These are phyloP conservation scores for Spodoptera frugiperda DNA, from an alignment of 1,140 invertebrate species.

Conservation along the genomic window DNA sequence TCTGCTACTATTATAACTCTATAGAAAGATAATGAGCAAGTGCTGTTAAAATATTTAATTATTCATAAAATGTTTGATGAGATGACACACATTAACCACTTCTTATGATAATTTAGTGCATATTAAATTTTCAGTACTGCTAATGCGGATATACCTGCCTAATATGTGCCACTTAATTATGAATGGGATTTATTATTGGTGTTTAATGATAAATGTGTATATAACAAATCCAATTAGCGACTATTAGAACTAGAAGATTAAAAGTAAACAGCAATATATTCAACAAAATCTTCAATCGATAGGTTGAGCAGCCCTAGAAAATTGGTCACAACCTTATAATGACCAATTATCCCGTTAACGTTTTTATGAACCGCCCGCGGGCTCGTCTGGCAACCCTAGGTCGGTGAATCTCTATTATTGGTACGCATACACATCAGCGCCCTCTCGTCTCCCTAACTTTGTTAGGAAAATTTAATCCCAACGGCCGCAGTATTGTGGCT, in stretches of 20 bases:
- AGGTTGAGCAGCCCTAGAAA: not conserved
- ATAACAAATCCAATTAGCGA: not conserved
- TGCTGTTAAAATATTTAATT: no score
- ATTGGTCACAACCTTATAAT: slow-evolving; percentile 2
- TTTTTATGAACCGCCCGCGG: slow-evolving; percentile 13
- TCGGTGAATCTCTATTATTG: slow-evolving; percentile 51
- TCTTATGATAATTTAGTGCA: no score
- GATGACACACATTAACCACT: no score
- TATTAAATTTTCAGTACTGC: no score
- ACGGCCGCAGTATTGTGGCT: slow-evolving; percentile 56
- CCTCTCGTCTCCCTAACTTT: slow-evolving; percentile 58
- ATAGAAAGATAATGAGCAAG: no score
- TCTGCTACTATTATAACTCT: no score
- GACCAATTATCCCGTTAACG: slow-evolving; percentile 4
- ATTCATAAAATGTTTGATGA: no score
- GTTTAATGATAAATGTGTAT: not conserved
- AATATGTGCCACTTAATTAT: no score
- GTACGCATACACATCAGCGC: slow-evolving; percentile 56
- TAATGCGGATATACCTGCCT: no score
- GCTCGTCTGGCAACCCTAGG: slow-evolving; percentile 18
- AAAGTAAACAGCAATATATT: not conserved
- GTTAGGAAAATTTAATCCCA: slow-evolving; percentile 72
- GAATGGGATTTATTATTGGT: not conserved
- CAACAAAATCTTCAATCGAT: not conserved
- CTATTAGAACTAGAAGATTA: not conserved